phyloP scores from a whole-genome alignment of 2,797 vertebrate species.

The Dipus sagitta region DNA sequence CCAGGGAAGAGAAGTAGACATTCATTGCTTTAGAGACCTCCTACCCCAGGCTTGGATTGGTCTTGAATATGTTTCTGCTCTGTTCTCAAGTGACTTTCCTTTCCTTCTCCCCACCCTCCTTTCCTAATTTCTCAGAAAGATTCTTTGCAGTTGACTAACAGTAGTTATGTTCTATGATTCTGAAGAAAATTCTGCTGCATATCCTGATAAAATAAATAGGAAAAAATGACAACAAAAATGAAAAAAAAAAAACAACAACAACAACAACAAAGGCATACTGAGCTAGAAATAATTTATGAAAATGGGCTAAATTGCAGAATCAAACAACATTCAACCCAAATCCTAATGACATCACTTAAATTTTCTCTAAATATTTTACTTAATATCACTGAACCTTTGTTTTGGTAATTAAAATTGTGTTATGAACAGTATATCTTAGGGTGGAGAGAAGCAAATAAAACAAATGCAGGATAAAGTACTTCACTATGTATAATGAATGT shows the following conservation, averaged over 20 bases:
- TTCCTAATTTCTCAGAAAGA: not conserved
- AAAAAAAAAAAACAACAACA: too few relatives aligned
- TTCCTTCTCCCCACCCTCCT: not conserved
- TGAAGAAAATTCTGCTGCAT: constrained; percentile 9
- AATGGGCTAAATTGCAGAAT: not conserved
- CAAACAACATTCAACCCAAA: not conserved
- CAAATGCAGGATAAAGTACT: not conserved
- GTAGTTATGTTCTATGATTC: not conserved
- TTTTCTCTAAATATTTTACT: constrained; percentile 18
- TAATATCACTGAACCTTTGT: not conserved
- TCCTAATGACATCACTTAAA: not conserved
- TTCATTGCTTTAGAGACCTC: not conserved
- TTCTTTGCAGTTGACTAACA: not conserved
- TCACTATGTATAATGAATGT: not conserved
- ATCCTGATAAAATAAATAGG: not conserved
- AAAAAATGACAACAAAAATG: not conserved
- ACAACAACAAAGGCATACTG: not conserved
- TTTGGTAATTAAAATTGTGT: not conserved
- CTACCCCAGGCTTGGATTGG: not conserved
- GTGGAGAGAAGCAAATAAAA: not conserved
- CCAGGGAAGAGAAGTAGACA: not conserved
- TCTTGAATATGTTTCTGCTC: not conserved
- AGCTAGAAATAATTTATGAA: not conserved
- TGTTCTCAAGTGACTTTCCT: not conserved
- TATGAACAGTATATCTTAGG: not conserved